Evolutionary conservation across 2,113 vertebrate species (phyloP).

Genomic region (Callopanchax toddi): DNA sequence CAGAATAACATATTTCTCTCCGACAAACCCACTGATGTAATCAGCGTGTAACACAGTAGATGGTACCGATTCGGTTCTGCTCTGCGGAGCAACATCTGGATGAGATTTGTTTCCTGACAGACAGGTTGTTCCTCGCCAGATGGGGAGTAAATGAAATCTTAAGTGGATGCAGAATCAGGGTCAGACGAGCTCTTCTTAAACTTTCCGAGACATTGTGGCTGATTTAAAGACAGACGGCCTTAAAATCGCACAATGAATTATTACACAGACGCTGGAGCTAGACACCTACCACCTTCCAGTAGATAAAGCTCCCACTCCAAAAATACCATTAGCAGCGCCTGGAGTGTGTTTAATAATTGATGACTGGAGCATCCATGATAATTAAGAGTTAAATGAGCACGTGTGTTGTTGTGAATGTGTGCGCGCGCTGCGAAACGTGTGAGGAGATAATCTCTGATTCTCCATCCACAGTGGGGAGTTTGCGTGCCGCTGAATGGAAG

Average conservation of each 20-base stretch:
- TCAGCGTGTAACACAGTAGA: conserved; percentile 34
- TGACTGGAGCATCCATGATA: conserved; percentile 65
- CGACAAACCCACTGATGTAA: conserved; percentile 51
- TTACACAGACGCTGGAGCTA: conserved; percentile 66
- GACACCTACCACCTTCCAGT: conserved; percentile 70
- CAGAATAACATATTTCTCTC: conserved; percentile 19
- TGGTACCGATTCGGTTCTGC: conserved; percentile 17
- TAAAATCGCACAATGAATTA: conserved; percentile 70
- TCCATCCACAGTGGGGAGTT: conserved; percentile 31
- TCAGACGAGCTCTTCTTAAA: conserved; percentile 40
- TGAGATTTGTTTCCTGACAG: conserved; percentile 31
- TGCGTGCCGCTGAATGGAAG: conserved; percentile 44
- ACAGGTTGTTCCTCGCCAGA: conserved; percentile 12
- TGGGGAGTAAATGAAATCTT: conserved; percentile 26
- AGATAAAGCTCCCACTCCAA: conserved; percentile 69
- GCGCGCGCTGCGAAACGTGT: conserved; percentile 26
- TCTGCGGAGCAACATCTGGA: conserved; percentile 20
- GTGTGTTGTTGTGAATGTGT: conserved; percentile 24
- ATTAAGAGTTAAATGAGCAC: conserved; percentile 69
- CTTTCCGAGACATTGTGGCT: conserved; percentile 50
- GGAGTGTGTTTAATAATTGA: conserved; percentile 71
- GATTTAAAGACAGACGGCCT: conserved; percentile 70
- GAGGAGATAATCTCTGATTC: conserved; percentile 21
- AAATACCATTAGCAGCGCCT: conserved; percentile 73
- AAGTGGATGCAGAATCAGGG: conserved; percentile 38